Percentiles rank a stretch among this genome's conserved stretches.
These are phyloP conservation scores for Aphelenchoides avenae DNA, from an alignment of 1,140 invertebrate species.

Conservation along the genomic window DNA sequence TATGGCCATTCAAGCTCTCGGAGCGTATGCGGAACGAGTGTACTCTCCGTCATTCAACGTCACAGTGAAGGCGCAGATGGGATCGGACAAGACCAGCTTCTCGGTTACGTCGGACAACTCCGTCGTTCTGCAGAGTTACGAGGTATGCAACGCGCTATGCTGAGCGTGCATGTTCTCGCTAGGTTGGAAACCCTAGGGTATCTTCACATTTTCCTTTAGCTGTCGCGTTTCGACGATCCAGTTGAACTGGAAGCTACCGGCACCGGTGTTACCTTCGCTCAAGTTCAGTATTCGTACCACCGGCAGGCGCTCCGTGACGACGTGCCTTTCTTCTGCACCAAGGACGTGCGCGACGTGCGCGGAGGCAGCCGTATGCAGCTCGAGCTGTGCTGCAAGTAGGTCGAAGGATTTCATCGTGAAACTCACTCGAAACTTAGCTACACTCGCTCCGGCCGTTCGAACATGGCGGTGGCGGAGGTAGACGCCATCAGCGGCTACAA, in stretches of 20 bases:
- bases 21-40: conserved; percentile 56
- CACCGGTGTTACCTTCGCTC: conserved; percentile 51
- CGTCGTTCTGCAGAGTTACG: conserved; percentile 56
- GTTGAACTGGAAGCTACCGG: conserved; percentile 47
- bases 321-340: conserved; percentile 52
- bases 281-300: conserved; percentile 56
- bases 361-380: conserved; percentile 52
- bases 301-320: conserved; percentile 49
- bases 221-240: conserved; percentile 43
- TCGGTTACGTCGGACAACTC: conserved; percentile 48
- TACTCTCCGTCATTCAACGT: conserved; percentile 49
- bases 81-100: conserved; percentile 45
- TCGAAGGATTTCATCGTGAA: neutral
- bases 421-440: conserved; percentile 41
- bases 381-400: conserved; percentile 57
- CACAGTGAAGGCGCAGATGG: conserved; percentile 43
- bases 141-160: conserved; percentile 36
- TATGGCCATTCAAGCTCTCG: conserved; percentile 62
- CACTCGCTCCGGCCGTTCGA: conserved; percentile 51
- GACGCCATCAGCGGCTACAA: conserved; percentile 45
- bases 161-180: neutral
- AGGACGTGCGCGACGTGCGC: conserved; percentile 50
- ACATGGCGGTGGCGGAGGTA: conserved; percentile 57
- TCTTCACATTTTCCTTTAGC: conserved; percentile 22
- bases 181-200: neutral